Conservation (phyloP, 37 sponge, comb jelly and placozoan species). For the Haliclona indistincta region DNA sequence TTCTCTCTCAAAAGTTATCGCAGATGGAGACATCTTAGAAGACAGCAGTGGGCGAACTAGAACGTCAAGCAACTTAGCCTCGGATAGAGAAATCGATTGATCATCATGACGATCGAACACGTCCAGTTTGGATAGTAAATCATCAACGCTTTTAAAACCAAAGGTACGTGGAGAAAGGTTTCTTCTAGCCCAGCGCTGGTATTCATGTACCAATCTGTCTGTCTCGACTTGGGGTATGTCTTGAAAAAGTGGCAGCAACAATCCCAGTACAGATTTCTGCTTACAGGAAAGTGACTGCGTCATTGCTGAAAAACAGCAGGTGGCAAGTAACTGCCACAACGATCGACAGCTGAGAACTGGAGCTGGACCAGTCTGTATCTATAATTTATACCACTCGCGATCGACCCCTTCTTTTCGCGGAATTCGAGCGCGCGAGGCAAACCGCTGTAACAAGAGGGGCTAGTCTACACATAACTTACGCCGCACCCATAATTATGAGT, state of each 20-base stretch:
- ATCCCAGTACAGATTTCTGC: neutral
- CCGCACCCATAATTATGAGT: too few relatives aligned
- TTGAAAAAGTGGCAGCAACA: neutral
- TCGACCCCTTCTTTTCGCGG: too few relatives aligned
- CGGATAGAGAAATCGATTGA: neutral
- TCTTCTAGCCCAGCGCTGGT: neutral
- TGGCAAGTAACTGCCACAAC: too few relatives aligned
- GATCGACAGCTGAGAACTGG: too few relatives aligned
- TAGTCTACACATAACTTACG: too few relatives aligned
- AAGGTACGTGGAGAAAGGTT: neutral
- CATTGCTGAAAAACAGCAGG: too few relatives aligned
- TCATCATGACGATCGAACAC: neutral
- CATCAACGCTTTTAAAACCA: neutral
- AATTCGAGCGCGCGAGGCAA: too few relatives aligned
- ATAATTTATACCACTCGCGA: too few relatives aligned
- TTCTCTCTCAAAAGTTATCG: neutral
- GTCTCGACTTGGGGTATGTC: neutral
- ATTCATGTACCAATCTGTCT: neutral
- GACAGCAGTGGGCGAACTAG: neutral
- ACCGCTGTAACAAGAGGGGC: too few relatives aligned
- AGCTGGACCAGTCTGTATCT: too few relatives aligned
- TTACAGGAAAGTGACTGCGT: too few relatives aligned
- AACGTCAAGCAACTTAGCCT: neutral
- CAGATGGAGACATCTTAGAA: neutral
- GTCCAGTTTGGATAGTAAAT: neutral